These are phyloP conservation scores for Chrysopa pallens DNA, from an alignment of 1,140 invertebrate genomes.

Conservation along the genomic window DNA sequence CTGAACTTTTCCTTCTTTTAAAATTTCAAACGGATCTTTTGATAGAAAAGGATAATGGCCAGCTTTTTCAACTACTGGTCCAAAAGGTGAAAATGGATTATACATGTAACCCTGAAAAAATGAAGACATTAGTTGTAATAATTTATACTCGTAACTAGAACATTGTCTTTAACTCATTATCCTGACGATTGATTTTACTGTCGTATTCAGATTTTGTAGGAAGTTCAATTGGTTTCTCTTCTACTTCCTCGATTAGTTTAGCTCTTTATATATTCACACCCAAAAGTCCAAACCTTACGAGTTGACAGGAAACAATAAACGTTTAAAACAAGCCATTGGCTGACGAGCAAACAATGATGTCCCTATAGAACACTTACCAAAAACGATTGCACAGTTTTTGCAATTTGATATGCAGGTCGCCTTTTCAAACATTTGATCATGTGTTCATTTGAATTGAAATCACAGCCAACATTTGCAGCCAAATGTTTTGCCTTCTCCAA, in stretches of 20 bases:
- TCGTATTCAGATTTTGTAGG: too few species aligned
- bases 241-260: too few species aligned
- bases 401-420: slow-evolving; percentile 22
- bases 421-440: slow-evolving; percentile 36
- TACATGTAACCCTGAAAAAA: slow-evolving; percentile 19
- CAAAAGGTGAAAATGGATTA: slow-evolving; percentile 38
- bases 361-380: slow-evolving; percentile 7
- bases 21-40: slow-evolving; percentile 31
- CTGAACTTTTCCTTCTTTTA: slow-evolving; percentile 26
- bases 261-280: too few species aligned
- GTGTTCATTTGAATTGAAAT: slow-evolving; percentile 14
- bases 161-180: too few species aligned
- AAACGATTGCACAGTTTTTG: not conserved
- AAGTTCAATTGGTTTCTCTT: too few species aligned
- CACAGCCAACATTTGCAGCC: slow-evolving; percentile 33
- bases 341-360: too few species aligned
- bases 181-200: too few species aligned
- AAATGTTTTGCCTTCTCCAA: slow-evolving; percentile 31
- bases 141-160: too few species aligned
- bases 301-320: too few species aligned
- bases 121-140: too few species aligned
- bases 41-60: slow-evolving; percentile 30
- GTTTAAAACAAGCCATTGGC: too few species aligned
- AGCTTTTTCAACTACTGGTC: slow-evolving; percentile 28
- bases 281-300: too few species aligned